Evolutionary conservation across 2,888 invertebrate species (phyloP).

Genomic region (Drosophila borborema): DNA sequence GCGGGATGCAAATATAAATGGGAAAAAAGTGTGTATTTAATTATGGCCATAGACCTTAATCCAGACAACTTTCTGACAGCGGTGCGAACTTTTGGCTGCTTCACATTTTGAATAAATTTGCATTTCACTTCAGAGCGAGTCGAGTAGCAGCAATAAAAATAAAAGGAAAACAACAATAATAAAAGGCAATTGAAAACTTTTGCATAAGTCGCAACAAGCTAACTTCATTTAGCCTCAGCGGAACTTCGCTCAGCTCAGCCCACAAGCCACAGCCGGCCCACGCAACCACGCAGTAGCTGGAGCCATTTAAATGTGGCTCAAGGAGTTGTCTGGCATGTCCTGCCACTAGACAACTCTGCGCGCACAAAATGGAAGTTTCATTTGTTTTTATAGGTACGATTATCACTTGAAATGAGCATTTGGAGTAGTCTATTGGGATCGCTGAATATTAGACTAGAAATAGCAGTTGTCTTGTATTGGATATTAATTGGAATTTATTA

Average conservation of each 20-base stretch:
- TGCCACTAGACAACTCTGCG: conserved; percentile 35
- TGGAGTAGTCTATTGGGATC: conserved; percentile 18
- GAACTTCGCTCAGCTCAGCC: conserved; percentile 23
- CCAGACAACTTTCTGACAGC: conserved; percentile 58
- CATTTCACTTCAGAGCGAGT: conserved; percentile 73
- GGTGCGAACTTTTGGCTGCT: conserved; percentile 52
- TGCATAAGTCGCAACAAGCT: conserved; percentile 78
- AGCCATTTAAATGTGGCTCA: background rate
- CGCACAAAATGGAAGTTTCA: conserved; percentile 81
- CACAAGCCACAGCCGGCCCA: background rate
- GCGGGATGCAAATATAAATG: conserved; percentile 76
- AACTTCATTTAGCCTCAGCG: conserved; percentile 53
- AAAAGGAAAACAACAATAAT: conserved; percentile 68
- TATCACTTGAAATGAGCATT: conserved; percentile 48
- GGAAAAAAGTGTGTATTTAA: conserved; percentile 75
- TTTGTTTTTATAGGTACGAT: conserved; percentile 82
- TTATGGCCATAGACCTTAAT: conserved; percentile 65
- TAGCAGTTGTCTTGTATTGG: no score
- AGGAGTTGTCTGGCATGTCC: conserved; percentile 14
- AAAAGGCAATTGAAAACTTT: conserved; percentile 82
- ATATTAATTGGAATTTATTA: no score
- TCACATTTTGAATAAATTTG: conserved; percentile 81
- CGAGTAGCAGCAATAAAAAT: conserved; percentile 42
- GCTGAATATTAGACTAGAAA: no score
- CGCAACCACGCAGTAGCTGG: background rate